These are phyloP conservation scores for Zelostemma sp. DNA, from an alignment of 1,140 invertebrate species.

Conservation along the genomic window DNA sequence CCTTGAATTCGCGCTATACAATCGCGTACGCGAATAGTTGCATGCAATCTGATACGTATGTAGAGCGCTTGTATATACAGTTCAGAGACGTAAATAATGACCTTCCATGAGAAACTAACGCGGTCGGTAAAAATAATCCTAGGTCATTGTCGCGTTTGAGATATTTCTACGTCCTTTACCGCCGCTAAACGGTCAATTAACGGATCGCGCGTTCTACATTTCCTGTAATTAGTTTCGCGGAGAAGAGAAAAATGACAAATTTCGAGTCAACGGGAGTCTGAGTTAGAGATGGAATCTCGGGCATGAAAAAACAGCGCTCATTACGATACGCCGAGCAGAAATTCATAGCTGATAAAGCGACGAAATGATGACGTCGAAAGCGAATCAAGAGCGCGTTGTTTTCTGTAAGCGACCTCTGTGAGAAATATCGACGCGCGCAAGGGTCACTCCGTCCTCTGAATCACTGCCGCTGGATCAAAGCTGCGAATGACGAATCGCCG, in stretches of 20 bases:
- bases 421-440: slow-evolving; percentile 11
- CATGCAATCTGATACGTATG: slow-evolving; percentile 36
- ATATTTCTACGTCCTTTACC: slow-evolving; percentile 12
- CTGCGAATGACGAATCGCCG: neutral
- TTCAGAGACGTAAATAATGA: slow-evolving; percentile 44
- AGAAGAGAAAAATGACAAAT: neutral
- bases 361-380: slow-evolving; percentile 5
- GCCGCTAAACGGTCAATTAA: neutral
- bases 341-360: slow-evolving; percentile 10
- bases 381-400: slow-evolving; percentile 21
- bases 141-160: slow-evolving; percentile 36
- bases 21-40: slow-evolving; percentile 27
- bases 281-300: neutral
- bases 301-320: neutral
- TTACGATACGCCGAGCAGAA: neutral
- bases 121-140: slow-evolving; percentile 37
- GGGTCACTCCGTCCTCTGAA: slow-evolving; percentile 19
- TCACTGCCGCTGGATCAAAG: slow-evolving; percentile 7
- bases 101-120: slow-evolving; percentile 42
- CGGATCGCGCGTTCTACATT: neutral
- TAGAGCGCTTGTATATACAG: slow-evolving; percentile 28
- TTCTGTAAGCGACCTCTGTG: slow-evolving; percentile 17
- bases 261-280: neutral
- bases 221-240: neutral
- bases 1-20: slow-evolving; percentile 37